These are phyloP conservation scores for Drosophila pseudoobscura DNA, from an alignment of 1,140 invertebrate species.

Conservation along the genomic window DNA sequence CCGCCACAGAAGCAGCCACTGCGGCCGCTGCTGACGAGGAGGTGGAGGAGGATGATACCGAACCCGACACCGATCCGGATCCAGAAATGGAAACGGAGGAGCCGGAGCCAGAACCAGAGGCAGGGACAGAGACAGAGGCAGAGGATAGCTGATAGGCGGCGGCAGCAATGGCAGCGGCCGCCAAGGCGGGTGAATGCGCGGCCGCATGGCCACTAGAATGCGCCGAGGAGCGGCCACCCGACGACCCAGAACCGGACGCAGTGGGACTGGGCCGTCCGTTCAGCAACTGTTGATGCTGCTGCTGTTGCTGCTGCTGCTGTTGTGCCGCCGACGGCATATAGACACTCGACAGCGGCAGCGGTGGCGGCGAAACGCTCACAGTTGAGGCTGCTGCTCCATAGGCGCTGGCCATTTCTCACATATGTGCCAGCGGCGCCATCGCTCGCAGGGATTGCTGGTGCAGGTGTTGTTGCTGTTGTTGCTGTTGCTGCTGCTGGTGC, in stretches of 20 bases:
- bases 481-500: constrained; percentile 84
- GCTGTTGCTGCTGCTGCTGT: constrained; percentile 23
- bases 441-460: constrained; percentile 86
- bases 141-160: constrained; percentile 65
- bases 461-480: constrained; percentile 80
- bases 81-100: neutral
- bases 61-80: neutral
- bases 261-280: constrained; percentile 73
- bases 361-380: constrained; percentile 53
- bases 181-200: constrained; percentile 80
- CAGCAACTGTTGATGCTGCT: constrained; percentile 61
- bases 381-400: constrained; percentile 67
- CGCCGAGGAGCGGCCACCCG: constrained; percentile 77
- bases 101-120: constrained; percentile 10
- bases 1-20: constrained; percentile 10
- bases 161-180: constrained; percentile 28
- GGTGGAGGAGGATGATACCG: constrained; percentile 23
- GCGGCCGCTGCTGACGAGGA: constrained; percentile 22
- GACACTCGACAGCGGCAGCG: constrained; percentile 24
- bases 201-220: constrained; percentile 71
- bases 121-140: constrained; percentile 15
- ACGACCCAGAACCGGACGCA: constrained; percentile 72
- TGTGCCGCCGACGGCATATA: constrained; percentile 52
- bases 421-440: constrained; percentile 89
- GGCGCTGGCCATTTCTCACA: constrained; percentile 87